Conservation (phyloP, 1,140 invertebrate species). For the Lordiphosa mommai region DNA sequence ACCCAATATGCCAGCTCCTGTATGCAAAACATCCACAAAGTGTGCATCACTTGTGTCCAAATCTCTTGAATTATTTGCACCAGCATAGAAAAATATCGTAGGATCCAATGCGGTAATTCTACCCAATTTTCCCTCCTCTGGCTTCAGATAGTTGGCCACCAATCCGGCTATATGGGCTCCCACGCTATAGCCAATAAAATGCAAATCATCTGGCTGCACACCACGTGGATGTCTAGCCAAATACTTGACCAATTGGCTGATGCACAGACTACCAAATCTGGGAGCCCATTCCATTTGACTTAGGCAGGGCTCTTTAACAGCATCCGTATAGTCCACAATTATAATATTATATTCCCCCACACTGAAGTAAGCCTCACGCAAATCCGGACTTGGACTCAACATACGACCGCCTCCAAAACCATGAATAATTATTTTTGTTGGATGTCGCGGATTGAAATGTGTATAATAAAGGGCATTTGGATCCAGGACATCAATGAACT, state of each 20-base stretch:
- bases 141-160: slow-evolving; percentile 87
- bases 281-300: slow-evolving; percentile 91
- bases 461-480: slow-evolving; percentile 85
- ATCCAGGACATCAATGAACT: slow-evolving; percentile 85
- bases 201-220: slow-evolving; percentile 86
- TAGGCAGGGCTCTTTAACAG: slow-evolving; percentile 91
- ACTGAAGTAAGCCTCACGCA: slow-evolving; percentile 89
- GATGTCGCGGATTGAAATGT: slow-evolving; percentile 86
- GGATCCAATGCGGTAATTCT: slow-evolving; percentile 92
- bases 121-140: slow-evolving; percentile 85
- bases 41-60: slow-evolving; percentile 91
- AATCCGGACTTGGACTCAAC: slow-evolving; percentile 89
- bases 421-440: slow-evolving; percentile 90
- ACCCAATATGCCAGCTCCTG: slow-evolving; percentile 90
- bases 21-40: slow-evolving; percentile 94
- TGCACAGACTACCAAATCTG: slow-evolving; percentile 89
- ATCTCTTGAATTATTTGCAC: slow-evolving; percentile 88
- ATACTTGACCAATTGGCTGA: slow-evolving; percentile 89
- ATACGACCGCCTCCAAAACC: slow-evolving; percentile 90
- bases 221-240: slow-evolving; percentile 88
- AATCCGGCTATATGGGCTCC: slow-evolving; percentile 92
- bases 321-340: slow-evolving; percentile 90
- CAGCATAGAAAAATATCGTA: slow-evolving; percentile 90
- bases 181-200: slow-evolving; percentile 91
- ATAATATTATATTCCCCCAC: slow-evolving; percentile 91